Conservation (phyloP, 1,140 invertebrate species). For the Drosophila funebris region DNA sequence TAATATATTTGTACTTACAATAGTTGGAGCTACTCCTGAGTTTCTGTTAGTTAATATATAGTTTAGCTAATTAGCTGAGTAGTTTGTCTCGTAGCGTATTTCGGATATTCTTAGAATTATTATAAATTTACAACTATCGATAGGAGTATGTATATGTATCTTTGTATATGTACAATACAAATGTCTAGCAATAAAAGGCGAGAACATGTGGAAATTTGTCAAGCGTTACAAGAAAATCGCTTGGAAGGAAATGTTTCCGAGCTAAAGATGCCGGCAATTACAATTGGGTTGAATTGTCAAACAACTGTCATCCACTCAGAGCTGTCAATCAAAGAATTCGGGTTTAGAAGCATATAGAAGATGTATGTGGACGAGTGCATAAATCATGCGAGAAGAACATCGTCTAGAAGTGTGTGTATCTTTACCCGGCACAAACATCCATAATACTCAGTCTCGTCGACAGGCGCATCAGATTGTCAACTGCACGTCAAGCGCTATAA, state of each 20-base stretch:
- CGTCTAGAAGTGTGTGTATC: slow-evolving; percentile 34
- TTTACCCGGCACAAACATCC: slow-evolving; percentile 26
- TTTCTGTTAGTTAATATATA: not conserved
- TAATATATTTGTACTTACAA: too few species aligned
- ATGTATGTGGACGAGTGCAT: slow-evolving; percentile 65
- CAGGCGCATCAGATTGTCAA: slow-evolving; percentile 72
- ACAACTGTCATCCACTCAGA: slow-evolving; percentile 83
- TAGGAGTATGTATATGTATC: slow-evolving; percentile 13
- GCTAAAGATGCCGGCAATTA: slow-evolving; percentile 55
- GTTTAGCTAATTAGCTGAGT: not conserved
- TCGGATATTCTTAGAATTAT: not conserved
- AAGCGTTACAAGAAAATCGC: slow-evolving; percentile 80
- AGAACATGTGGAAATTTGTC: slow-evolving; percentile 81
- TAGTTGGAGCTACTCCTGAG: too few species aligned
- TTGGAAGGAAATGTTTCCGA: slow-evolving; percentile 61
- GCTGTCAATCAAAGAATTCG: slow-evolving; percentile 79
- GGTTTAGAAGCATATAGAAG: slow-evolving; percentile 62
- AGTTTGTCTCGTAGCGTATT: not conserved
- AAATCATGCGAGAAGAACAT: slow-evolving; percentile 63
- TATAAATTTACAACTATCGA: not conserved
- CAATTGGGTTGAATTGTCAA: slow-evolving; percentile 76
- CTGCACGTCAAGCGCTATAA: slow-evolving; percentile 76
- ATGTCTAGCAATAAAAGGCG: slow-evolving; percentile 55
- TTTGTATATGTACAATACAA: slow-evolving; percentile 33
- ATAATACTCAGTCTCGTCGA: slow-evolving; percentile 21